Evolutionary conservation across 2,888 invertebrate species (phyloP), one percentile per base, ranked within the genome.

Genomic region (Xanthia icteritia): DNA sequence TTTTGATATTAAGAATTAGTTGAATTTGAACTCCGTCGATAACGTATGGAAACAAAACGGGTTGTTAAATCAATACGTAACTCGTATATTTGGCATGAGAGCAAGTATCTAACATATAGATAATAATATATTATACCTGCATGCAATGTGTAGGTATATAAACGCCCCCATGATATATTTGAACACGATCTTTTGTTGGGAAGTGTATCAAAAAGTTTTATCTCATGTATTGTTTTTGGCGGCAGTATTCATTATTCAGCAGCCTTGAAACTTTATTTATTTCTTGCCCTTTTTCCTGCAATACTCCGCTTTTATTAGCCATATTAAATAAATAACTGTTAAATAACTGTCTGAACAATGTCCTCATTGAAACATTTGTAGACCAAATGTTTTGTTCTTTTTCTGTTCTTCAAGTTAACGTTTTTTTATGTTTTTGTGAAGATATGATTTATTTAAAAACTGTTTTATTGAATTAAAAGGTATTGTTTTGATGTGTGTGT

Each of bases 201-300:
- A 76, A 82, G 69, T 86, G 69, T 82, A 83, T 87, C 80, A 80
- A 77, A 77, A 85, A 86, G 63, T 87, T 85, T 68, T 72, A 72
- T 77, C 73, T 77, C 39, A 70, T 81, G 72, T 85, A 79, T 85
- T 87, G 78, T 87, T 81, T 84, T 80, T 84, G 74, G 81, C 39
- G 64, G 74, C 74, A 76, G 78, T 79, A 76, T 85, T 85, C 83
- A 85, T 87, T 85, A 85, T 78, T 64, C 15, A 15, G 39, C n/a
- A 69, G 60, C 80, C 76, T 77, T 82, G 66, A 39, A 87, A 85
- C 67, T 87, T 86, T 76, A 13, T 42, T 65, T 23, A 20, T 66
- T 66, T 64, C 64, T 70, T 65, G 63, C 63, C 58, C n/a, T 75
- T 71, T n/a, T 67, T 42, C 67, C 70, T 73, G 65, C 45, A 81